Evolutionary conservation across 2,113 vertebrate species (phyloP), one percentile per base, ranked within the genome.

Genomic region (Acrocephalus arundinaceus): DNA sequence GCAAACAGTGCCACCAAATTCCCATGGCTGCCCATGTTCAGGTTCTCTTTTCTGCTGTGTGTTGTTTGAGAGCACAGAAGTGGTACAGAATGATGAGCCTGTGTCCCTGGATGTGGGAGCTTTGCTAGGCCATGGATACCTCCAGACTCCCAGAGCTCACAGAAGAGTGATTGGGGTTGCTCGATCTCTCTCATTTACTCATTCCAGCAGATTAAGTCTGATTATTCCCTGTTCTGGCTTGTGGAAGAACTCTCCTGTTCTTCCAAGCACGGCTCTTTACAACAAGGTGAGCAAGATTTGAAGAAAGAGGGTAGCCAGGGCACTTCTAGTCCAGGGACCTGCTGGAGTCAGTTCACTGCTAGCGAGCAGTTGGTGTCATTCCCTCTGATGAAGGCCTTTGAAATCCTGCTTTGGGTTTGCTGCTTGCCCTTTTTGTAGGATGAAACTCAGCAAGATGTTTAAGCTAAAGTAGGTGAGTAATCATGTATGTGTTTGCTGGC

Each of bases 51-150:
- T 79, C 58, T 82, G 66, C 54, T 45, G 6, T 35, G 27, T 49
- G 16, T 49, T 57, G 23, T 18, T 48, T 0, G 0, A 37, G 37
- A 72, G 45, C 27, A 52, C 13, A 6, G 31, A 15, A 63, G 48
- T 0, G 1, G 33, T 39, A 25, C 1, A 1, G 37, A 8, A 4
- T 27, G 25, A 13, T 0, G 5, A n/a, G 11, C 1, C 0, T 54
- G 5, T 2, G 24, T 55, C n/a, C 12, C 0, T 22, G 15, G 46
- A 46, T 37, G 19, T 48, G 63, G 20, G 33, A 83, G 55, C 10
- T 90, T 77, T 83, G 19, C 72, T 27, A 20, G 35, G 21, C 37
- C 7, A 4, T 8, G 45, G 65, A 37, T 45, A 31, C 4, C 9
- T 35, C 14, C n/a, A 65, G 31, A 30, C 17, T 66, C 31, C 39